phyloP scores from a whole-genome alignment of 1,140 invertebrate genomes.

The Whitmania pigra region DNA sequence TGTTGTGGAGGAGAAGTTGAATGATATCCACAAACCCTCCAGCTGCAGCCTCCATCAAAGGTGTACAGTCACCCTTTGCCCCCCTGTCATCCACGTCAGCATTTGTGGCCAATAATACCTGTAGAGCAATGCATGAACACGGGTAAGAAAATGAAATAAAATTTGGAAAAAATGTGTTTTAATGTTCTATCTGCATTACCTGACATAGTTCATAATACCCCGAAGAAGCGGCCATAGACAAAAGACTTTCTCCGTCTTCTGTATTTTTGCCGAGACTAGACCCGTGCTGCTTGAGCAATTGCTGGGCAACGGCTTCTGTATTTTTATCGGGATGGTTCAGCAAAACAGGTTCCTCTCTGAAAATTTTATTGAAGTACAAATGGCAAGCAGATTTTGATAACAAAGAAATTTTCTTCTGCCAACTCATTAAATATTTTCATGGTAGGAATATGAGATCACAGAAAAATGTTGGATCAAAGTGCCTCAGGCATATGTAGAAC shows the following conservation, averaged over 20 bases:
- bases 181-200: constrained; percentile 27
- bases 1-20: constrained; percentile 79
- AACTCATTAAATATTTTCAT: no score
- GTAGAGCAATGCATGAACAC: background rate
- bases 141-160: background rate
- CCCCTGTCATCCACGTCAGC: constrained; percentile 16
- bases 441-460: no score
- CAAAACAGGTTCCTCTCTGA: background rate
- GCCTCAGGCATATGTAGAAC: no score
- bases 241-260: constrained; percentile 87
- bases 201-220: constrained; percentile 88
- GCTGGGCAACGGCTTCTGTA: constrained; percentile 52
- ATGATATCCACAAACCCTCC: constrained; percentile 97
- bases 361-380: background rate
- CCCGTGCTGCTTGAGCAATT: constrained; percentile 69
- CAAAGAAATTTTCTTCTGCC: background rate
- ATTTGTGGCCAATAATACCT: background rate
- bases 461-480: no score
- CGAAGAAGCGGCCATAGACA: constrained; percentile 92
- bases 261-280: constrained; percentile 90
- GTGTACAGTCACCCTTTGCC: constrained; percentile 49
- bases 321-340: constrained; percentile 50
- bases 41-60: constrained; percentile 96
- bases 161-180: background rate
- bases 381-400: background rate